A percentile compares a stretch with the other conserved stretches of the same genome.
Conservation (phyloP, 2,888 invertebrate genomes). For the Xestia rhomboidea region DNA sequence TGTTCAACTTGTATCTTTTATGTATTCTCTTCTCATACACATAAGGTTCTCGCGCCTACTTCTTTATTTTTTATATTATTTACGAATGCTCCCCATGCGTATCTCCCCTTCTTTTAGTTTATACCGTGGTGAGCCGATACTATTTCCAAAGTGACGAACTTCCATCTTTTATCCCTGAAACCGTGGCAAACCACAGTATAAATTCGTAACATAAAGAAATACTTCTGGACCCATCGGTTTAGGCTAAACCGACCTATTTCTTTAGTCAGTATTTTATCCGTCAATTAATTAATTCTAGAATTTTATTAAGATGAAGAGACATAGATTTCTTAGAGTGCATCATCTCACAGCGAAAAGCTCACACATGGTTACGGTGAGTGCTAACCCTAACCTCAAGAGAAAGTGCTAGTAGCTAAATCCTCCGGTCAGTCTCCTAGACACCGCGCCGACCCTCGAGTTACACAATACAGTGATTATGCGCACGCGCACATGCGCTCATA, state of each 20-base stretch:
- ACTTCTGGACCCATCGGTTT: neutral
- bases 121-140: neutral
- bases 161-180: neutral
- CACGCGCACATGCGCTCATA: conserved; percentile 22
- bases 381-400: conserved; percentile 33
- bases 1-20: neutral
- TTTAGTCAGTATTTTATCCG: neutral
- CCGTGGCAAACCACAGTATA: neutral
- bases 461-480: conserved; percentile 41
- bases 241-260: too few species aligned
- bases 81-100: neutral
- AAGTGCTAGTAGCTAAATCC: conserved; percentile 36
- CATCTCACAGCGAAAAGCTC: neutral
- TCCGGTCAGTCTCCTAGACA: conserved; percentile 4
- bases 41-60: neutral
- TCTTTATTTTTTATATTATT: neutral
- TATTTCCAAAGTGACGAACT: neutral
- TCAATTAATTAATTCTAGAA: neutral
- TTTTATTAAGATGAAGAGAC: neutral
- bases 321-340: too few species aligned
- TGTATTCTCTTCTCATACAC: neutral
- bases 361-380: neutral
- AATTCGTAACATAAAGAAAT: neutral
- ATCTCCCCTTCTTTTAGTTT: neutral
- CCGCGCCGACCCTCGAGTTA: conserved; percentile 19